Percentiles rank a stretch among this genome's conserved stretches.
These are phyloP conservation scores for Jaculus jaculus DNA, from an alignment of 2,113 vertebrate genomes.

Conservation along the genomic window DNA sequence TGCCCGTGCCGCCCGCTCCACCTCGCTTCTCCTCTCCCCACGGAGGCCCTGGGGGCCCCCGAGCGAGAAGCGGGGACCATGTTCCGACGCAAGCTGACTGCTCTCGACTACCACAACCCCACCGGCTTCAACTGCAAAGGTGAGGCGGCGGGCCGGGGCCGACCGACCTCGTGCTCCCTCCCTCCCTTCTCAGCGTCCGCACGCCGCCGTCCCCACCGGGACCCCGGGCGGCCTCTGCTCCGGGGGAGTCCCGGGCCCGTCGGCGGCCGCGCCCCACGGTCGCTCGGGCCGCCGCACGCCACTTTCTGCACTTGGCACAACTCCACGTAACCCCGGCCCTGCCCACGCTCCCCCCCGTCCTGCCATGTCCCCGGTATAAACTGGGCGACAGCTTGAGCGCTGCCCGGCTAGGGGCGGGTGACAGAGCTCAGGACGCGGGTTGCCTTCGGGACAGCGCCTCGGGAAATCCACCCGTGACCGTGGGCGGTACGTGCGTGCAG, in stretches of 20 bases:
- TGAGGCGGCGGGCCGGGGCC: constrained; percentile 71
- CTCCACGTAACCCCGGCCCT: too few species aligned
- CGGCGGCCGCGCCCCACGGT: background rate
- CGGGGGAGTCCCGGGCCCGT: background rate
- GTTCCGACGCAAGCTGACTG: constrained; percentile 95
- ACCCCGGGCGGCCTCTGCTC: background rate
- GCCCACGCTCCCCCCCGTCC: background rate
- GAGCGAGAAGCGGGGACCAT: constrained; percentile 79
- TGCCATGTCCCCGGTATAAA: background rate
- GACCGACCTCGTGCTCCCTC: too few species aligned
- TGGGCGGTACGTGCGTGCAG: accelerated
- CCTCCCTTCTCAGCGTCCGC: background rate
- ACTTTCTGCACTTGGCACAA: too few species aligned
- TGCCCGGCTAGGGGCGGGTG: too few species aligned
- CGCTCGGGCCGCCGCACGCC: background rate
- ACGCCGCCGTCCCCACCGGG: background rate
- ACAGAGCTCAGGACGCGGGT: too few species aligned
- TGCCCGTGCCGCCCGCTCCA: background rate
- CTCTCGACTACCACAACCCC: constrained; percentile 95
- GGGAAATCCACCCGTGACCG: background rate
- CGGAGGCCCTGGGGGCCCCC: background rate
- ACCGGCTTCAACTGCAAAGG: constrained; percentile 91
- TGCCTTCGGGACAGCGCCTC: background rate
- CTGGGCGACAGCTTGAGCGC: too few species aligned
- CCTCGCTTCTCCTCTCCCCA: background rate